Evolutionary conservation across 2,888 invertebrate species (phyloP).

Genomic region (Watsonalla binaria): DNA sequence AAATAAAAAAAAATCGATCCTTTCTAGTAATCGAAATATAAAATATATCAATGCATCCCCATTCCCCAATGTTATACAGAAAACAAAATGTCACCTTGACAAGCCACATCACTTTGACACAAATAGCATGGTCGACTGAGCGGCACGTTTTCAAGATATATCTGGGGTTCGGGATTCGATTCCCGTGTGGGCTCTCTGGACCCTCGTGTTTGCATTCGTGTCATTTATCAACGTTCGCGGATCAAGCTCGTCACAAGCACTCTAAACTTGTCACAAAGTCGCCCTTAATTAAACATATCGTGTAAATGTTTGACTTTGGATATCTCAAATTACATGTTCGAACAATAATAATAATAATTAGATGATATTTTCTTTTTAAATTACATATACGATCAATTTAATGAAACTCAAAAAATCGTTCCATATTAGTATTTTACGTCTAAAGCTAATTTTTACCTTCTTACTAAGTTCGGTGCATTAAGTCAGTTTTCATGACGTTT

Average conservation of each 20-base stretch:
- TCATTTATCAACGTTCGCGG: constrained; percentile 60
- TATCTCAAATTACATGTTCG: constrained; percentile 8
- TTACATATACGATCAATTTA: not conserved
- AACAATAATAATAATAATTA: constrained; percentile 2
- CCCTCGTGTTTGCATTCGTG: constrained; percentile 64
- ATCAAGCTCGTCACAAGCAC: constrained; percentile 45
- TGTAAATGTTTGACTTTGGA: constrained; percentile 25
- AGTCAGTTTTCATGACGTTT: too few relatives aligned
- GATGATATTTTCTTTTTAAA: not conserved
- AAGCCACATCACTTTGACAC: constrained; percentile 20
- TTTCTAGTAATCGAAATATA: too few relatives aligned
- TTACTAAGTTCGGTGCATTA: too few relatives aligned
- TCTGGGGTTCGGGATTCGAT: constrained; percentile 17
- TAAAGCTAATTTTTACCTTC: too few relatives aligned
- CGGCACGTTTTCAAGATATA: constrained; percentile 29
- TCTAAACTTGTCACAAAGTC: constrained; percentile 34
- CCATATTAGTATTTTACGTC: too few relatives aligned
- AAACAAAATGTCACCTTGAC: constrained; percentile 2
- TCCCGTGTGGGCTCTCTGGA: constrained; percentile 27
- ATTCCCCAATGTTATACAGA: not conserved
- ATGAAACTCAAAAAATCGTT: too few relatives aligned
- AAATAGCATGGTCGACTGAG: constrained; percentile 28
- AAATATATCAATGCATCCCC: not conserved
- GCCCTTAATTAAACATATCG: constrained; percentile 45
- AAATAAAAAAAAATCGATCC: too few relatives aligned